A percentile compares a stretch with the other conserved stretches of the same genome.
These are phyloP conservation scores for Pitangus sulphuratus DNA, from an alignment of 2,797 vertebrate genomes.

Conservation along the genomic window DNA sequence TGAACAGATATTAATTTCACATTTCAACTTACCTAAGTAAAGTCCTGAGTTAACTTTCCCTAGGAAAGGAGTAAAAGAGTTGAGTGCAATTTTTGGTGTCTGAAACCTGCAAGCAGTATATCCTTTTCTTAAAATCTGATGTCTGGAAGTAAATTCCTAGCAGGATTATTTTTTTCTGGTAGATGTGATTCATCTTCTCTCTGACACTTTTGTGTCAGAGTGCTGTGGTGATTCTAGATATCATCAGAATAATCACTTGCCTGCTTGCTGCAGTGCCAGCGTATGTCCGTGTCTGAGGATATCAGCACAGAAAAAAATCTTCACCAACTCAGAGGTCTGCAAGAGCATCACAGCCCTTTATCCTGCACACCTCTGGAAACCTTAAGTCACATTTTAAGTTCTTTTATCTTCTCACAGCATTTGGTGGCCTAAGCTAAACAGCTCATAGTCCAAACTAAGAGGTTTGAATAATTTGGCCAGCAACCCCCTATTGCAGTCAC, in stretches of 20 bases:
- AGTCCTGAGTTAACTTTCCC: neutral
- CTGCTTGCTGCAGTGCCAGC: neutral
- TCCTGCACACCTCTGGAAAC: neutral
- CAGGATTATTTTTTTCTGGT: neutral
- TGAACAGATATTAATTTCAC: neutral
- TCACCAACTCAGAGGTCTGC: neutral
- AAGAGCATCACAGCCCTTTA: neutral
- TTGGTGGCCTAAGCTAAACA: neutral
- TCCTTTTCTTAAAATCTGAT: neutral
- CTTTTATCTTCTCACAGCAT: neutral
- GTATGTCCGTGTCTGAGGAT: neutral
- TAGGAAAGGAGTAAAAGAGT: neutral
- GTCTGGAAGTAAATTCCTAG: neutral
- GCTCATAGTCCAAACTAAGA: neutral
- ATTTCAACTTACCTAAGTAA: neutral
- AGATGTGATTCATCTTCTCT: neutral
- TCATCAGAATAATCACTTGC: neutral
- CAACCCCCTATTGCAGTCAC: neutral
- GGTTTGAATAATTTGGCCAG: neutral
- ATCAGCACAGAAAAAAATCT: neutral
- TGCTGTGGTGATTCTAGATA: neutral
- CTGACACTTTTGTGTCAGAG: neutral
- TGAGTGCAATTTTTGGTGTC: neutral
- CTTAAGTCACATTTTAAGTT: neutral
- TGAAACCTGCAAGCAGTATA: neutral